Conservation (phyloP, 2,113 vertebrate genomes). For the Scolopax mira region DNA sequence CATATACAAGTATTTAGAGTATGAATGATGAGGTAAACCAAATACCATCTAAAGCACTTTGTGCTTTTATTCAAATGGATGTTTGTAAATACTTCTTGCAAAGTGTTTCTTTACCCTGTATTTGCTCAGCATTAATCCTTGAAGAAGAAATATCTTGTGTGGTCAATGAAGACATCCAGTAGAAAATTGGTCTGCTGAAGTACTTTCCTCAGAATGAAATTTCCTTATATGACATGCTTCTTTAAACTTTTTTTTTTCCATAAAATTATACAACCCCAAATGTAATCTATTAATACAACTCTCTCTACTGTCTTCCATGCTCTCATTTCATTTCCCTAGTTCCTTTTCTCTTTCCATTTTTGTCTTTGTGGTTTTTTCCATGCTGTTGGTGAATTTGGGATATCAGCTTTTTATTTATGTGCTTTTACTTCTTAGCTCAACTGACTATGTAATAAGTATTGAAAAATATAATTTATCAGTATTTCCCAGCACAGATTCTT, state of each 20-base stretch:
- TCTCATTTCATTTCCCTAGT: not conserved
- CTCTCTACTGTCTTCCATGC: not conserved
- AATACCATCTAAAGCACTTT: constrained; percentile 46
- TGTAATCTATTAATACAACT: not conserved
- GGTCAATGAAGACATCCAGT: constrained; percentile 25
- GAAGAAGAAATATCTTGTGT: not conserved
- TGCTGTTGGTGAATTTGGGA: not conserved
- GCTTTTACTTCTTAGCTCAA: not conserved
- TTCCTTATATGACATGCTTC: not conserved
- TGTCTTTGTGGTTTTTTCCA: not conserved
- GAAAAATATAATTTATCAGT: not conserved
- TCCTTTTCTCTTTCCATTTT: not conserved
- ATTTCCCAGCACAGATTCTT: not conserved
- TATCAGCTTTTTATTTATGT: not conserved
- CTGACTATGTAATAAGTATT: not conserved
- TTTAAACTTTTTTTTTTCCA: not conserved
- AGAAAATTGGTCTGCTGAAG: constrained; percentile 14
- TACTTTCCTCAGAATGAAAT: not conserved
- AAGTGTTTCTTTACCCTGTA: constrained; percentile 32
- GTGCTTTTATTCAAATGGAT: constrained; percentile 58
- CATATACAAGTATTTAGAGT: constrained; percentile 15
- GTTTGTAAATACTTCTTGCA: constrained; percentile 63
- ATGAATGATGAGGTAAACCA: constrained; percentile 55
- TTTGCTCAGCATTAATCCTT: constrained; percentile 51
- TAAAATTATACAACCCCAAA: not conserved